These are phyloP conservation scores for Chaenodraco wilsoni DNA, from an alignment of 2,797 vertebrate genomes.

Conservation along the genomic window DNA sequence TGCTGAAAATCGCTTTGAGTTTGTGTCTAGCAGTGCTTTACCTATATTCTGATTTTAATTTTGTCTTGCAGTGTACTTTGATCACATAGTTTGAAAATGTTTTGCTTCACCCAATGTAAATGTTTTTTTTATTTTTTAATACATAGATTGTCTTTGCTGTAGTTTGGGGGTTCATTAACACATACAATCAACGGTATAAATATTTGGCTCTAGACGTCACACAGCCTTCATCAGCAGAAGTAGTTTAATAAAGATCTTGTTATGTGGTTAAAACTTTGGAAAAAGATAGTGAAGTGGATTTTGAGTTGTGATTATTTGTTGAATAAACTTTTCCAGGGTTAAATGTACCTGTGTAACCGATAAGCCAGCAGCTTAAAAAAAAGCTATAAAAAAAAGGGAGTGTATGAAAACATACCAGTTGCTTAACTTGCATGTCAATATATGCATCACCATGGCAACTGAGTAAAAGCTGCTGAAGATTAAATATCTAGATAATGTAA, in stretches of 20 bases:
- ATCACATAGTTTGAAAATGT: constrained; percentile 27
- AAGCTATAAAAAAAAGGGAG: constrained; percentile 5
- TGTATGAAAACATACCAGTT: constrained; percentile 1
- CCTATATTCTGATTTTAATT: constrained; percentile 23
- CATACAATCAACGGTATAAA: not conserved
- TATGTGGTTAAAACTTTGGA: not conserved
- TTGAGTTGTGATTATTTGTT: constrained; percentile 13
- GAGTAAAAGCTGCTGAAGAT: constrained; percentile 13
- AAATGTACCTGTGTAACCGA: not conserved
- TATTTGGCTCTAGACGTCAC: constrained; percentile 1
- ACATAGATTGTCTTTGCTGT: constrained; percentile 22
- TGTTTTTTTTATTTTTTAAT: constrained; percentile 22
- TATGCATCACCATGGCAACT: constrained; percentile 23
- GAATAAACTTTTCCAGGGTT: not conserved
- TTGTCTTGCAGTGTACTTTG: constrained; percentile 38
- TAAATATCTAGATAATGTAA: constrained; percentile 9
- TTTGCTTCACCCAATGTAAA: constrained; percentile 44
- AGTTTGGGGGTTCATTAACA: constrained; percentile 28
- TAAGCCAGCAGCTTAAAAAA: not conserved
- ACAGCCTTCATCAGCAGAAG: not conserved
- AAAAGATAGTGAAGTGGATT: not conserved
- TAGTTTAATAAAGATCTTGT: not conserved
- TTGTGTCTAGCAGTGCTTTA: constrained; percentile 18
- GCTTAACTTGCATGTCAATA: not conserved
- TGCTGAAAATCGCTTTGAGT: constrained; percentile 4